Evolutionary conservation across 2,797 vertebrate species (phyloP).

Genomic region (Falco concolor): DNA sequence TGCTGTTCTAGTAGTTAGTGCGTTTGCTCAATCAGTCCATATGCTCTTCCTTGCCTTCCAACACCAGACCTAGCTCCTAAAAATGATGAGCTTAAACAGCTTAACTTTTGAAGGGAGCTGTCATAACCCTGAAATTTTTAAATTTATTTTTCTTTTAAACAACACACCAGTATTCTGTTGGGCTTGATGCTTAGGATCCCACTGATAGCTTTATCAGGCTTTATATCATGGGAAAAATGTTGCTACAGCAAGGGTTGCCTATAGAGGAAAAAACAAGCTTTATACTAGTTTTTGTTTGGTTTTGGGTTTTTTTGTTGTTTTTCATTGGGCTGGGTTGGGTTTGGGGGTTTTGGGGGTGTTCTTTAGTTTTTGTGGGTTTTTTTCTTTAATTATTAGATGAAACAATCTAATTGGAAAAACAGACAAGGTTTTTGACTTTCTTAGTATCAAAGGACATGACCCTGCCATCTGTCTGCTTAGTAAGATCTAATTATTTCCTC

Average conservation of each 20-base stretch:
- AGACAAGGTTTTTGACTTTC: neutral
- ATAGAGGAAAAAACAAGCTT: neutral
- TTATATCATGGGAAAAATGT: neutral
- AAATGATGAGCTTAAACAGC: neutral
- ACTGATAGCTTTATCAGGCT: neutral
- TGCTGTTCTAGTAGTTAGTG: neutral
- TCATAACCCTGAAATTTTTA: neutral
- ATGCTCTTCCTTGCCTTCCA: neutral
- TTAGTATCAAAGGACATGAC: neutral
- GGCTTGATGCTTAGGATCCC: neutral
- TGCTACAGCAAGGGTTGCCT: neutral
- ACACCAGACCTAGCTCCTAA: neutral
- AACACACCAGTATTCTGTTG: neutral
- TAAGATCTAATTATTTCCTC: constrained; percentile 24
- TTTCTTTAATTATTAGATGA: neutral
- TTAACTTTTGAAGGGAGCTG: neutral
- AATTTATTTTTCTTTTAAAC: neutral
- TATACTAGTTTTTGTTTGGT: neutral
- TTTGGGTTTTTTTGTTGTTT: neutral
- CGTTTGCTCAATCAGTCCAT: neutral
- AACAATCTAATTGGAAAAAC: neutral
- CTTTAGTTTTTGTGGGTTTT: neutral
- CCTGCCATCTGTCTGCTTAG: neutral
- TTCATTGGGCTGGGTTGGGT: neutral
- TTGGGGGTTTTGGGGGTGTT: neutral